These are phyloP conservation scores for Calliphora vicina DNA, from an alignment of 1,140 invertebrate species.

Conservation along the genomic window DNA sequence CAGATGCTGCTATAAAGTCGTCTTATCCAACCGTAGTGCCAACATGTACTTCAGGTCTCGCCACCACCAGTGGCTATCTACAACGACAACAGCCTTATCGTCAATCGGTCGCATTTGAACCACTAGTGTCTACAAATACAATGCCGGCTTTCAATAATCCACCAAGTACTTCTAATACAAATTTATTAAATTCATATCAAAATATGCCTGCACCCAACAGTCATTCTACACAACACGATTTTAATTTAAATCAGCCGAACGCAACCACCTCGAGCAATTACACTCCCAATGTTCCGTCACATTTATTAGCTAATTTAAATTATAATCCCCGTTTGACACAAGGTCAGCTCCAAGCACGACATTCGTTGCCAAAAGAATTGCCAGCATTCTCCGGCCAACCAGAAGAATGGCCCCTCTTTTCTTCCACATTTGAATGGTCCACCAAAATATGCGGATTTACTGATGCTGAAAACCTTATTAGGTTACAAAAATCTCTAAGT, in stretches of 20 bases:
- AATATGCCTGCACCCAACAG: too few relatives aligned
- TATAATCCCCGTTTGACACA: background rate
- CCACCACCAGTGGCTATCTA: background rate
- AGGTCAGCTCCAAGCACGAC: background rate
- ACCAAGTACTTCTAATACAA: too few relatives aligned
- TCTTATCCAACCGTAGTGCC: background rate
- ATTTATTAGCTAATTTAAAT: too few relatives aligned
- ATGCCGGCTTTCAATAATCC: background rate
- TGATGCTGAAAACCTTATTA: conserved; percentile 34
- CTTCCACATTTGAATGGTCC: conserved; percentile 26
- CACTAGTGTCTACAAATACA: too few relatives aligned
- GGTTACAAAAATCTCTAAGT: conserved; percentile 27
- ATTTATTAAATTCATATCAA: too few relatives aligned
- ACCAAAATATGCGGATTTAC: conserved; percentile 29
- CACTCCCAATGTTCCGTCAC: too few relatives aligned
- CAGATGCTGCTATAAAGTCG: background rate
- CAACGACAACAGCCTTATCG: background rate
- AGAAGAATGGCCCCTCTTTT: conserved; percentile 39
- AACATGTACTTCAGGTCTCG: background rate
- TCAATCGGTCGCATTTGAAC: background rate
- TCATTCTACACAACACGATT: too few relatives aligned
- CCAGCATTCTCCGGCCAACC: conserved; percentile 37
- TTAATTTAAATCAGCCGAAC: too few relatives aligned
- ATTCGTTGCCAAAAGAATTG: conserved; percentile 23
- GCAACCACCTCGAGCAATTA: too few relatives aligned